Base-by-base conservation (phyloP, 2,797 vertebrate species). In the Falco concolor region DNA sequence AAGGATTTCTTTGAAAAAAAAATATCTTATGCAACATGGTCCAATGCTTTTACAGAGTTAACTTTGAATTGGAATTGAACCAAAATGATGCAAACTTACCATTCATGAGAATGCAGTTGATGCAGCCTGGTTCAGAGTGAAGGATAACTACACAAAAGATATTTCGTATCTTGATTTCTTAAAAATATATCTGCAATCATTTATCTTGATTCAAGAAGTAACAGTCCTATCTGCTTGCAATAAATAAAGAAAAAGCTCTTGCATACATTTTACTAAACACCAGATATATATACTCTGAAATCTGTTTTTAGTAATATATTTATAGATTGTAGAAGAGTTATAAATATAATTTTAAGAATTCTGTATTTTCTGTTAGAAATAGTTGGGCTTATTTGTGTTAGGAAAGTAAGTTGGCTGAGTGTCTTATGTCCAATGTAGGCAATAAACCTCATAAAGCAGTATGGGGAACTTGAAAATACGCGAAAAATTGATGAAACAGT, bases 21-120 rank as follows among this genome's bases (percentile, higher is more conserved):
- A 2, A 57, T n/a, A 1, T 54, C 77, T 50, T 67, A 27, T 22
- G n/a, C 25, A 30, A 44, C 11, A 23, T 0, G 1, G 9, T 45
- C 9, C 3, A 72, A 24, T 69, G 8, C 2, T 53, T 50, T 88
- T 78, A 50, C 13, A 53, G 22, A 64, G 10, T 81, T 86, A 76
- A 34, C 5, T 81, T 60, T 20, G 5, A 7, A 50, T 23, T 64
- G 18, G 4, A 78, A 87, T 4, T 38, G 20, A 89, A 45, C 42
- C 44, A 78, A 9, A 47, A 61, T 49, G 15, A 47, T 3, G 50
- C 3, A 82, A 38, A 61, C 18, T 28, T 83, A 38, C 56, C 76
- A 75, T 36, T 63, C 30, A 60, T 74, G 59, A 47, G 24, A 57
- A 52, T 59, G 40, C 28, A 63, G 18, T 67, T 20, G 12, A 40